A percentile compares a stretch with the other conserved stretches of the same genome.
Evolutionary conservation across 2,113 vertebrate genomes (phyloP).

Genomic region (Urocolius indicus): DNA sequence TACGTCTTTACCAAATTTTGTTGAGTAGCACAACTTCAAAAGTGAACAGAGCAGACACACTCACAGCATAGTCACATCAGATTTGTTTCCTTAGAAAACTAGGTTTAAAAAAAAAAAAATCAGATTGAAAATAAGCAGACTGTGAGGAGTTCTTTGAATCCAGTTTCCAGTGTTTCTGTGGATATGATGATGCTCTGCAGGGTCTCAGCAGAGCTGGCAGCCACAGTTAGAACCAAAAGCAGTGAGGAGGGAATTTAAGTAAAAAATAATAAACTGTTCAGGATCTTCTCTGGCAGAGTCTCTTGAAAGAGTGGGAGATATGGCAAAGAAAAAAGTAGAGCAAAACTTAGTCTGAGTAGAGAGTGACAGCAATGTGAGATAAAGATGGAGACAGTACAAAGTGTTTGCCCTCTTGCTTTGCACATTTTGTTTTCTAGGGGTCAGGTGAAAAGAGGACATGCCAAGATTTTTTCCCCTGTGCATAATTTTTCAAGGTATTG

Average conservation of each 20-base stretch:
- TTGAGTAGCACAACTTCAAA: not conserved
- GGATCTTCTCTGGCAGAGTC: not conserved
- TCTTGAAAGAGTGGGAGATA: not conserved
- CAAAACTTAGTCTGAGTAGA: not conserved
- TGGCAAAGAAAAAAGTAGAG: not conserved
- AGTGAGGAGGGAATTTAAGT: not conserved
- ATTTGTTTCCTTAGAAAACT: not conserved
- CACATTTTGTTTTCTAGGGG: not conserved
- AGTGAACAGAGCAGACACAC: not conserved
- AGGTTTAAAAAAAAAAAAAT: not conserved
- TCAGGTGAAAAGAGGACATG: not conserved
- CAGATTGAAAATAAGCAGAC: not conserved
- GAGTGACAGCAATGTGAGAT: not conserved
- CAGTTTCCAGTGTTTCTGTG: not conserved
- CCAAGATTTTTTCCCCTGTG: not conserved
- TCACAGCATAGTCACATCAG: not conserved
- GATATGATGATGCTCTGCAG: not conserved
- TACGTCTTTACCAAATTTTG: not conserved
- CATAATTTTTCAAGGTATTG: not conserved
- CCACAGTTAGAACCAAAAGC: not conserved
- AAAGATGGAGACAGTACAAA: not conserved
- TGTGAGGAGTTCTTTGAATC: not conserved
- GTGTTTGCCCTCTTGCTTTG: fast-evolving
- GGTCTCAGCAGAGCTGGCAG: not conserved
- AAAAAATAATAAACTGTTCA: not conserved